Base-by-base conservation (phyloP, 2,797 vertebrate genomes). In the Tapera naevia region DNA sequence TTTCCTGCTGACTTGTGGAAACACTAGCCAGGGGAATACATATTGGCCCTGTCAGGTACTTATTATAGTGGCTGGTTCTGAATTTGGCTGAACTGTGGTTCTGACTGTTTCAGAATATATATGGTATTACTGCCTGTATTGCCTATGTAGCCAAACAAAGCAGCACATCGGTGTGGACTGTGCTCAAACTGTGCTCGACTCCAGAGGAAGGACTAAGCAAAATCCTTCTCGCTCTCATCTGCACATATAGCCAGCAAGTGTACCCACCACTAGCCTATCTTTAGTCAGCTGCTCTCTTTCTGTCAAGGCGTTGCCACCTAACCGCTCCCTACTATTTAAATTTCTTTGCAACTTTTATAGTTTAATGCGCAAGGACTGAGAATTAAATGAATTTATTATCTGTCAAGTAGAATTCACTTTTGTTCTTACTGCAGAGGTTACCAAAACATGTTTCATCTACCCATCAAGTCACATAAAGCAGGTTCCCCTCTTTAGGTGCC, bases 1-100 rank as follows among this genome's bases (percentile, higher is more conserved):
- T 81, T 87, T 66, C 57, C 35, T 84, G 51, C 66, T 71, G 10
- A 5, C n/a, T 95, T 93, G 66, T 61, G 13, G 70, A 84, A 84
- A 41, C 28, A 19, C 25, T 33, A 24, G 41, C 80, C 56, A 61
- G n/a, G 32, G 17, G 24, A 78, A 60, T 51, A n/a, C 1, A 0
- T 39, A 54, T 60, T 80, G 80, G 17, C 54, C 41, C 19, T 24
- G 8, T 39, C 46, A 50, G 81, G 57, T 41, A 48, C 30, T 39
- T 89, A 16, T 2, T 66, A 53, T 32, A 22, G 57, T 39, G 24
- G 11, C 64, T 61, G 37, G 57, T 57, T 50, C 50, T 0, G 0
- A 79, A 56, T 74, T 66, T 79, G 62, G 8, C 58, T 53, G 5
- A 25, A 28, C 32, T 39, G 23, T 30, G 43, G 13, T n/a, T 81